Conservation (phyloP, 1,140 invertebrate genomes). For the Diabrotica undecimpunctata region DNA sequence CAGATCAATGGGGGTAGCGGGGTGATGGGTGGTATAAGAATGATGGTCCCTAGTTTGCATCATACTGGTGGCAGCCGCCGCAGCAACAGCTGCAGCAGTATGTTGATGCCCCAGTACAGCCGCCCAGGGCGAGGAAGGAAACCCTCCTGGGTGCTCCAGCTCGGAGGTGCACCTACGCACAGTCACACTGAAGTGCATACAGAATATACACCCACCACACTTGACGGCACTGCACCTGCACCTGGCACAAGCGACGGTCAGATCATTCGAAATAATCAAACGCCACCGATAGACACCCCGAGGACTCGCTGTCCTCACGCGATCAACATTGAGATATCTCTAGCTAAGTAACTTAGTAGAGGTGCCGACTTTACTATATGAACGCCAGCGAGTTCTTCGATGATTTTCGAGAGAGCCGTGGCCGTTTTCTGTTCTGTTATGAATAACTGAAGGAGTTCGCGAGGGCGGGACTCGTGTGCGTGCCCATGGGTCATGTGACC, state of each 20-base stretch:
- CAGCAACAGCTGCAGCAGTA: slow-evolving; percentile 50
- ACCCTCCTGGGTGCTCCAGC: slow-evolving; percentile 68
- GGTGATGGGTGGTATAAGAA: slow-evolving; percentile 50
- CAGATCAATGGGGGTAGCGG: slow-evolving; percentile 77
- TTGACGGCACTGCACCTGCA: slow-evolving; percentile 24
- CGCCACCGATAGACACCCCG: not conserved
- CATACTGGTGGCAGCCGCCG: slow-evolving; percentile 61
- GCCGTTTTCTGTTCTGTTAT: slow-evolving; percentile 6
- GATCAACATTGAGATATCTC: not conserved
- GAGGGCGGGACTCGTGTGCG: slow-evolving; percentile 38
- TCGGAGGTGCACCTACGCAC: slow-evolving; percentile 38
- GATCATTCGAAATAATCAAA: slow-evolving; percentile 7
- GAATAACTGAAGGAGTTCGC: slow-evolving; percentile 37
- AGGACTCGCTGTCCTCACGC: not conserved
- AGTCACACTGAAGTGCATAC: slow-evolving; percentile 52
- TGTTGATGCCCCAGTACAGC: slow-evolving; percentile 62
- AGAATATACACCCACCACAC: slow-evolving; percentile 45
- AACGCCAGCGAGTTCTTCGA: slow-evolving; percentile 15
- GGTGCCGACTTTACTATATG: not conserved
- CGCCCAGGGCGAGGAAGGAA: slow-evolving; percentile 66
- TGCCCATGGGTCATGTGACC: slow-evolving; percentile 40
- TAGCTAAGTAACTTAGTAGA: not conserved
- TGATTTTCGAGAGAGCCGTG: slow-evolving; percentile 5
- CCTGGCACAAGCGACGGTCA: slow-evolving; percentile 10
- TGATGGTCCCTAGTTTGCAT: slow-evolving; percentile 53